Conservation (phyloP, 1,140 invertebrate genomes). For the Diachasma alloeum region DNA sequence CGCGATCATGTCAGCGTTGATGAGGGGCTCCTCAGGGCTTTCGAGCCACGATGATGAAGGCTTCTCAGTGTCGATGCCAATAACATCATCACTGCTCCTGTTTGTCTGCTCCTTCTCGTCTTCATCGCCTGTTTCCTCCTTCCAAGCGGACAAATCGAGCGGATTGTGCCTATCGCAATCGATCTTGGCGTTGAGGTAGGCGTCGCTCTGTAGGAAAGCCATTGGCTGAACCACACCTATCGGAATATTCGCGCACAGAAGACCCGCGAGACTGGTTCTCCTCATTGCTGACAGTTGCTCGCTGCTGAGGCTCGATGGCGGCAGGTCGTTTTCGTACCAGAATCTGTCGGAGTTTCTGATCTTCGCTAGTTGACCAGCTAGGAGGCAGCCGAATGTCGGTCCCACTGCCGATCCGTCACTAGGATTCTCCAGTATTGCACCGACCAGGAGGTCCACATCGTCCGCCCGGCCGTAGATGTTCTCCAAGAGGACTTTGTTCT, state of each 20-base stretch:
- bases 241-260: slow-evolving; percentile 84
- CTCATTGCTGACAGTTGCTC: slow-evolving; percentile 88
- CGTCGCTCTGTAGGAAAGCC: slow-evolving; percentile 87
- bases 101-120: background rate
- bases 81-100: slow-evolving; percentile 56
- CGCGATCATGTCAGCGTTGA: slow-evolving; percentile 62
- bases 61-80: background rate
- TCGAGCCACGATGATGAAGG: background rate
- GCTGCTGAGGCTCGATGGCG: slow-evolving; percentile 82
- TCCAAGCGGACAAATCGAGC: slow-evolving; percentile 73
- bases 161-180: slow-evolving; percentile 76
- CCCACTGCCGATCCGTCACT: slow-evolving; percentile 82
- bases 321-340: slow-evolving; percentile 96
- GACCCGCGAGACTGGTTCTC: slow-evolving; percentile 80
- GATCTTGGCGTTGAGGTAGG: slow-evolving; percentile 85
- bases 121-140: slow-evolving; percentile 67
- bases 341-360: slow-evolving; percentile 87
- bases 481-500: slow-evolving; percentile 68
- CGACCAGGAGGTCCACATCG: slow-evolving; percentile 88
- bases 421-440: slow-evolving; percentile 84
- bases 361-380: slow-evolving; percentile 81
- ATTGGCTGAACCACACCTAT: slow-evolving; percentile 77
- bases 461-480: slow-evolving; percentile 75
- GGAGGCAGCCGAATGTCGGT: slow-evolving; percentile 85
- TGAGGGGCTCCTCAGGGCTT: background rate